A percentile compares a stretch with the other conserved stretches of the same genome.
Evolutionary conservation across 2,797 vertebrate genomes (phyloP).

Genomic region (Neostethus bicornis): DNA sequence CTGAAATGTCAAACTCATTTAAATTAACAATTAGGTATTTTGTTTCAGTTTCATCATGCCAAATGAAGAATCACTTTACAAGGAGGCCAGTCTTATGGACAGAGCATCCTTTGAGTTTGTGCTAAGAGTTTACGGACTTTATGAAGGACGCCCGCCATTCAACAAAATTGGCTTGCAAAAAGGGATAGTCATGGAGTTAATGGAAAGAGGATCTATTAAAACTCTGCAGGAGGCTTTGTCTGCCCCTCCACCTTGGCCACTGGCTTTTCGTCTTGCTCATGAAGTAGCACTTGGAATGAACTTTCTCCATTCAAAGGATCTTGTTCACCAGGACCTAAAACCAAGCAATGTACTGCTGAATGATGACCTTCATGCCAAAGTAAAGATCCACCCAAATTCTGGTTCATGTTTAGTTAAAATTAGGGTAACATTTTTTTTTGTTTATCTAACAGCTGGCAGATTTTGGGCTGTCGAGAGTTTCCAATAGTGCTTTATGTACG

Average conservation of each 20-base stretch:
- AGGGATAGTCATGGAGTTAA: constrained; percentile 78
- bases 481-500: constrained; percentile 33
- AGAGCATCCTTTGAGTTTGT: constrained; percentile 60
- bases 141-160: constrained; percentile 8
- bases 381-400: not conserved
- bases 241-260: constrained; percentile 61
- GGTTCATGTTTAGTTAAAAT: not conserved
- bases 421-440: not conserved
- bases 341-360: constrained; percentile 77
- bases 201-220: constrained; percentile 70
- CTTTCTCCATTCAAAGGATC: constrained; percentile 63
- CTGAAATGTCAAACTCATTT: too few species aligned
- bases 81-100: constrained; percentile 61
- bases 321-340: constrained; percentile 78
- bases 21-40: not conserved
- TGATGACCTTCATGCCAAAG: constrained; percentile 68
- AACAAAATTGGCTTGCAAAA: rapidly evolving
- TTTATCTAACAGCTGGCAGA: constrained; percentile 67
- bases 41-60: constrained; percentile 1
- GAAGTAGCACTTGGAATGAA: constrained; percentile 76
- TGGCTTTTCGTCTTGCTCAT: constrained; percentile 67
- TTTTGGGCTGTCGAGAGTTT: constrained; percentile 75
- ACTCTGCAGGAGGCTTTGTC: constrained; percentile 38
- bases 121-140: constrained; percentile 64
- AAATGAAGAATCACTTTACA: not conserved